Evolutionary conservation across 2,113 vertebrate genomes (phyloP).

Genomic region (Indicator indicator): DNA sequence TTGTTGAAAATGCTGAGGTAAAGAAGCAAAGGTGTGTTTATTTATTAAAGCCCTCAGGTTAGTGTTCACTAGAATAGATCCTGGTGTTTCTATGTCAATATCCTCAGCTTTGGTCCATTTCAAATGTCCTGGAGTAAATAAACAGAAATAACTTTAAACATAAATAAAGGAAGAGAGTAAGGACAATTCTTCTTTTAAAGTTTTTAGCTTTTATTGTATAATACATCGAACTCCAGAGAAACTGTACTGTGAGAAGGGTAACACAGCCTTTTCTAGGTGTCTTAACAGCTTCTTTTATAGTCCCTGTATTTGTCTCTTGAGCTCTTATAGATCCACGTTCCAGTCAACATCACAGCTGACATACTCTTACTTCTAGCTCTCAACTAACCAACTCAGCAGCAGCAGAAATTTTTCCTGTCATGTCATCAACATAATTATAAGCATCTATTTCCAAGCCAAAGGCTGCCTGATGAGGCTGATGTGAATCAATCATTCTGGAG

Average conservation of each 20-base stretch:
- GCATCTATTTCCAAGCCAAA: slow-evolving; percentile 13
- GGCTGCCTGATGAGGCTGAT: not conserved
- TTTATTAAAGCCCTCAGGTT: slow-evolving; percentile 90
- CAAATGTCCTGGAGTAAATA: slow-evolving; percentile 83
- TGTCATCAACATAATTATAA: slow-evolving; percentile 4
- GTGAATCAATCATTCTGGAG: not conserved
- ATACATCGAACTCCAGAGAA: not conserved
- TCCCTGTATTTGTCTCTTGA: not conserved
- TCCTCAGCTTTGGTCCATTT: slow-evolving; percentile 90
- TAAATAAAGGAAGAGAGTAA: not conserved
- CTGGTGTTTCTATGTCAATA: slow-evolving; percentile 90
- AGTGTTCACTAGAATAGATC: slow-evolving; percentile 90
- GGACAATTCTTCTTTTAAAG: not conserved
- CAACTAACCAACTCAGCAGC: not conserved
- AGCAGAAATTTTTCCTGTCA: not conserved
- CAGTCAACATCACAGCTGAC: not conserved
- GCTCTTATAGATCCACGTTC: not conserved
- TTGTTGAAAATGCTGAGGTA: slow-evolving; percentile 88
- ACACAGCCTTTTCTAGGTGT: not conserved
- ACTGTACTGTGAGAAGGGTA: not conserved
- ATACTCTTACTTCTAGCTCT: not conserved
- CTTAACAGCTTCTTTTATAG: not conserved
- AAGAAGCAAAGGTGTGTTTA: slow-evolving; percentile 89
- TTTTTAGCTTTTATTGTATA: not conserved
- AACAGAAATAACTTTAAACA: slow-evolving; percentile 71